phyloP scores from a whole-genome alignment of 2,113 vertebrate species.

The Setophaga kirtlandii region DNA sequence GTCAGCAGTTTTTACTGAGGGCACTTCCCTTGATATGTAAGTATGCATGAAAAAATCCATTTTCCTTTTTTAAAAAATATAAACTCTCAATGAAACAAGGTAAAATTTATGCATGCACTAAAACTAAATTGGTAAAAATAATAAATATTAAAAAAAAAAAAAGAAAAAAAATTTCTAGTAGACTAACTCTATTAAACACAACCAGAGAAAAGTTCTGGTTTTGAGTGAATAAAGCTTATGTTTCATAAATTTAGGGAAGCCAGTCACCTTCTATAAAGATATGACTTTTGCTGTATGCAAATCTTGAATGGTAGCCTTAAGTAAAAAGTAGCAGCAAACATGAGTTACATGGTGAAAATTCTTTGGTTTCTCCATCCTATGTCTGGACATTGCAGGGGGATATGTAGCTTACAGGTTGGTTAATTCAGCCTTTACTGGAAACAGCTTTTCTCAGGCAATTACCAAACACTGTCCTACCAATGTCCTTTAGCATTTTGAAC shows the following conservation, averaged over 20 bases:
- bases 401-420: background rate
- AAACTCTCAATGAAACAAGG: background rate
- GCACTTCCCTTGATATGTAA: rapidly evolving
- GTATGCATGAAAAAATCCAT: background rate
- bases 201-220: background rate
- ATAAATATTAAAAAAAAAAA: background rate
- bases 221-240: background rate
- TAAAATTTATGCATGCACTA: background rate
- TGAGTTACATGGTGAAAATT: background rate
- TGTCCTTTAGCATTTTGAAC: background rate
- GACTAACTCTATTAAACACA: background rate
- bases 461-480: background rate
- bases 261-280: background rate
- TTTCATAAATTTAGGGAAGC: background rate
- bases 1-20: background rate
- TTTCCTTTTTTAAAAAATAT: background rate
- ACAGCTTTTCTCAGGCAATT: background rate
- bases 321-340: background rate
- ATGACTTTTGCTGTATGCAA: background rate
- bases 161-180: background rate
- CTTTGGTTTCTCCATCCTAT: background rate
- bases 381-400: background rate
- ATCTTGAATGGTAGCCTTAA: background rate
- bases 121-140: background rate
- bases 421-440: background rate